These are phyloP conservation scores for Tinamus guttatus DNA, from an alignment of 2,113 vertebrate species.

Conservation along the genomic window DNA sequence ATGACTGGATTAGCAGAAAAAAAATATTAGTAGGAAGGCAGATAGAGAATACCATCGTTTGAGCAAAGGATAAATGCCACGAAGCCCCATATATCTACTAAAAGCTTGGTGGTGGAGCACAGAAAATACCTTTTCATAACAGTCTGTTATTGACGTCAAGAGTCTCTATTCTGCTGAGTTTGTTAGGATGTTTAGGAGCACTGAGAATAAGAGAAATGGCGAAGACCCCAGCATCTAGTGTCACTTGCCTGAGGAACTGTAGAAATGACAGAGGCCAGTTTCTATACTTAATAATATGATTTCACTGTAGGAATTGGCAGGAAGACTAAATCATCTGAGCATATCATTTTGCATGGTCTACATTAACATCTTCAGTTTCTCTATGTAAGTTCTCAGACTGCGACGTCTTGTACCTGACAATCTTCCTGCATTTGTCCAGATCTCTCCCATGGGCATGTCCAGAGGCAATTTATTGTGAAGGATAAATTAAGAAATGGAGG, in stretches of 20 bases:
- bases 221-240: neutral
- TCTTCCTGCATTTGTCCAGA: neutral
- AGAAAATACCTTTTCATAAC: neutral
- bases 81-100: neutral
- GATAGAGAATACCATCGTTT: neutral
- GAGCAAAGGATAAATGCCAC: neutral
- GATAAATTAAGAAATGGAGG: neutral
- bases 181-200: neutral
- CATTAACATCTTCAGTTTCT: neutral
- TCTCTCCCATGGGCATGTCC: neutral
- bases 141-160: neutral
- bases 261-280: neutral
- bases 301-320: neutral
- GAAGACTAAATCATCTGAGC: neutral
- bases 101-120: neutral
- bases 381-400: neutral
- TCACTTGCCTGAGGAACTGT: neutral
- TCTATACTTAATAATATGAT: accelerated
- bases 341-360: neutral
- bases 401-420: neutral
- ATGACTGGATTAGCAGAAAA: neutral
- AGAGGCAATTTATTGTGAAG: neutral
- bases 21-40: neutral
- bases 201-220: neutral
- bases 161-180: neutral